Conservation (phyloP, 2,888 invertebrate species). For the Camponotus fellah region DNA sequence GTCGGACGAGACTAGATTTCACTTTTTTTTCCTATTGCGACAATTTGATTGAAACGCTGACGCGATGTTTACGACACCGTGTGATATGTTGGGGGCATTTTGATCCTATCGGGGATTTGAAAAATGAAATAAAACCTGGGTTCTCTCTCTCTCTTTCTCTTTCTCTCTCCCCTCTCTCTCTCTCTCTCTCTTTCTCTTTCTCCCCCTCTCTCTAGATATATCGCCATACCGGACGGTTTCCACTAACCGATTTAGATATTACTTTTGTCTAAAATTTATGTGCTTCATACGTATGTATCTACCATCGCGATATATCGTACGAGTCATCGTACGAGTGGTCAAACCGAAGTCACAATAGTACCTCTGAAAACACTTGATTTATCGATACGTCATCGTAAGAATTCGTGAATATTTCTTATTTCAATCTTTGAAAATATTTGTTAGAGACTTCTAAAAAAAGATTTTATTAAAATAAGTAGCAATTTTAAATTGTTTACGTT, state of each 20-base stretch:
- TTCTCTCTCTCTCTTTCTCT: background rate
- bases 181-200: background rate
- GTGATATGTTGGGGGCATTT: constrained; percentile 47
- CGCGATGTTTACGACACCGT: constrained; percentile 55
- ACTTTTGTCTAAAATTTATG: constrained; percentile 51
- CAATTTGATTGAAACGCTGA: constrained; percentile 60
- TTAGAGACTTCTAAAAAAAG: background rate
- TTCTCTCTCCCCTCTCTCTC: background rate
- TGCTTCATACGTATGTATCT: constrained; percentile 49
- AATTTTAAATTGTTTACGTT: background rate
- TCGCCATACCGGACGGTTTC: constrained; percentile 50
- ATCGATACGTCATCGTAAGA: background rate
- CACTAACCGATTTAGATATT: constrained; percentile 56
- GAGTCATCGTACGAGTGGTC: constrained; percentile 32
- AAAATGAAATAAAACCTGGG: constrained; percentile 48
- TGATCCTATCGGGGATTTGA: constrained; percentile 50
- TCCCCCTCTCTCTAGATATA: constrained; percentile 11
- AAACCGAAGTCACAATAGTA: constrained; percentile 22
- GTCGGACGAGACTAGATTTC: constrained; percentile 51
- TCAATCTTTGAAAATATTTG: background rate
- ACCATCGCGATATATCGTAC: constrained; percentile 36
- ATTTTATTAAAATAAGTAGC: constrained; percentile 1
- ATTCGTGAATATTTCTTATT: background rate
- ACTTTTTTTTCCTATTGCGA: constrained; percentile 50
- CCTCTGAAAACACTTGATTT: constrained; percentile 26